phyloP scores from a whole-genome alignment of 2,113 vertebrate species.

The Odocoileus hemionus region DNA sequence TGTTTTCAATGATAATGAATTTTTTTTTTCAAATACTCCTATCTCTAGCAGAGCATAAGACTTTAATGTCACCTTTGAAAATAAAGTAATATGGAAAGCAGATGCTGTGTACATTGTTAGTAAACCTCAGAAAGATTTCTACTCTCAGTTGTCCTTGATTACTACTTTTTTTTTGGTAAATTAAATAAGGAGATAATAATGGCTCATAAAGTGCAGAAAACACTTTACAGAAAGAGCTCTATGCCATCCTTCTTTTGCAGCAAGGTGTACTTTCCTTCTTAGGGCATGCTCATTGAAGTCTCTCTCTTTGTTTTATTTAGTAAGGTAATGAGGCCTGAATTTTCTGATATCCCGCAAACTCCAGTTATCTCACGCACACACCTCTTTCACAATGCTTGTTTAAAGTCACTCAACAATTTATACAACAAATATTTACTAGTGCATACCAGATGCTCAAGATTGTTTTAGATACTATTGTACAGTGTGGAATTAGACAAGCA shows the following conservation, averaged over 20 bases:
- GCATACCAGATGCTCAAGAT: neutral
- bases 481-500: neutral
- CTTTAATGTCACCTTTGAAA: neutral
- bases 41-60: neutral
- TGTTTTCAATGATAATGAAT: neutral
- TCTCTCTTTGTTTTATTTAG: neutral
- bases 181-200: conserved; percentile 28
- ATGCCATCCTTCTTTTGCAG: neutral
- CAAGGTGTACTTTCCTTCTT: neutral
- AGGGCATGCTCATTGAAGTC: neutral
- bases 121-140: conserved; percentile 13
- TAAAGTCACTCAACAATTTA: neutral
- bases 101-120: neutral
- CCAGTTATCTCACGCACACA: neutral
- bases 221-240: neutral
- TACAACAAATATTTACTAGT: neutral
- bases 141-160: neutral
- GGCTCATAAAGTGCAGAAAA: neutral
- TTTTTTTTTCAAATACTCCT: neutral
- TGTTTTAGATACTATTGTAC: neutral
- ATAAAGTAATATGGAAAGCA: neutral
- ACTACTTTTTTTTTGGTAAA: neutral
- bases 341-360: neutral
- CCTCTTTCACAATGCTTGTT: neutral
- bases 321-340: neutral